Percentiles rank a stretch among this genome's conserved stretches.
Evolutionary conservation across 2,888 invertebrate genomes (phyloP).

Genomic region (Polydrusus cervinus): DNA sequence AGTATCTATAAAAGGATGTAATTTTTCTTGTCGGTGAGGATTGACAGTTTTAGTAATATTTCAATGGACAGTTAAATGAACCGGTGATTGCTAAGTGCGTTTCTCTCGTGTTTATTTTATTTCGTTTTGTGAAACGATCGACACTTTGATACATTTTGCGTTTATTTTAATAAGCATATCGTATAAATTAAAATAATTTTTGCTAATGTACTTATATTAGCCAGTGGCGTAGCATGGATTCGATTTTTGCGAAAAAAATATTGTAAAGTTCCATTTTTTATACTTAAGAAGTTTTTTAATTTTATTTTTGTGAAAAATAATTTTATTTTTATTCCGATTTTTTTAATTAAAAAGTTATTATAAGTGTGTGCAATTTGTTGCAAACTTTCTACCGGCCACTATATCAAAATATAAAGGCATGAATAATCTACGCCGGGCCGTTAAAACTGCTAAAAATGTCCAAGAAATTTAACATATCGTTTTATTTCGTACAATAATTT

Average conservation of each 20-base stretch:
- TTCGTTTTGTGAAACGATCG: slow-evolving; percentile 35
- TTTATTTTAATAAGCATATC: slow-evolving; percentile 32
- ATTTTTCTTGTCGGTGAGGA: slow-evolving; percentile 37
- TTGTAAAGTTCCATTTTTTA: too few relatives aligned
- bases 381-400: too few relatives aligned
- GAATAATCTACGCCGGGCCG: too few relatives aligned
- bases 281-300: too few relatives aligned
- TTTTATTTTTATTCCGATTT: too few relatives aligned
- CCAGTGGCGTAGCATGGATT: too few relatives aligned
- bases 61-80: slow-evolving; percentile 47
- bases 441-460: background rate
- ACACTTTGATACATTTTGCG: slow-evolving; percentile 35
- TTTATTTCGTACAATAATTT: background rate
- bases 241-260: too few relatives aligned
- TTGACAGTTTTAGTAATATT: slow-evolving; percentile 48
- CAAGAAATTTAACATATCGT: background rate
- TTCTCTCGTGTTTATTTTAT: slow-evolving; percentile 45
- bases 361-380: too few relatives aligned
- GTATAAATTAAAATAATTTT: slow-evolving; percentile 42
- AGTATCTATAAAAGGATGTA: slow-evolving; percentile 29
- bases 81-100: slow-evolving; percentile 37
- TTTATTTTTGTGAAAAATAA: too few relatives aligned
- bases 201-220: background rate
- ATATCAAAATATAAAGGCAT: too few relatives aligned
- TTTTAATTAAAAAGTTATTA: too few relatives aligned